Percentiles rank a stretch among this genome's conserved stretches.
Evolutionary conservation across 2,888 invertebrate genomes (phyloP).

Genomic region (Hyposoter dolosus): DNA sequence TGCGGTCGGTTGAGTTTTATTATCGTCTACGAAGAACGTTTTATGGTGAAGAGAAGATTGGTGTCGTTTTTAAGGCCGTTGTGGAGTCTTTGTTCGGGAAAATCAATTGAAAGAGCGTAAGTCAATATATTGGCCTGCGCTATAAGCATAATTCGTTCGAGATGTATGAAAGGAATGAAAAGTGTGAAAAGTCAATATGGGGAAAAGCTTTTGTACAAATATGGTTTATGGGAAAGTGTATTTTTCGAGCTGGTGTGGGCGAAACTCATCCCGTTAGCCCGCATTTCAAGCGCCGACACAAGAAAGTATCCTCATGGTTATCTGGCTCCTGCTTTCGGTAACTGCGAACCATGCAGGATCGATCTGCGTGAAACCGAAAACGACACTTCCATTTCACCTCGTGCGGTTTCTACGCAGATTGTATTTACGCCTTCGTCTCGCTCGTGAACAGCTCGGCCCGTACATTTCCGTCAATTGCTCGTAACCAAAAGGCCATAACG

Average conservation of each 20-base stretch:
- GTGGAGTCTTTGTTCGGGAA: neutral
- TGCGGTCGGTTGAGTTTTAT: neutral
- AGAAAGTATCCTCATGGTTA: neutral
- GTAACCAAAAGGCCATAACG: neutral
- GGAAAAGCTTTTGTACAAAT: neutral
- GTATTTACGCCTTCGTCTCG: constrained; percentile 13
- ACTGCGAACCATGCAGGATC: constrained; percentile 13
- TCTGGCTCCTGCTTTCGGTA: neutral
- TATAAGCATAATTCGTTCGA: neutral
- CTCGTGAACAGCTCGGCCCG: neutral
- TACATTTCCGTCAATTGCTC: neutral
- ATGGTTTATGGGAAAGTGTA: constrained; percentile 5
- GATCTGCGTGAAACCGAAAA: constrained; percentile 19
- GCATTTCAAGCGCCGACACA: constrained; percentile 24
- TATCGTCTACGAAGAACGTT: neutral
- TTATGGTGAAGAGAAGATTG: neutral
- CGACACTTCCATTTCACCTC: constrained; percentile 34
- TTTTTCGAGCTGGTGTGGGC: neutral
- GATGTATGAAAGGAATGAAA: neutral
- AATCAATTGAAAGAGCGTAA: neutral
- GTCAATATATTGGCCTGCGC: neutral
- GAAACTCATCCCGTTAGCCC: neutral
- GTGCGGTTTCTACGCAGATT: constrained; percentile 25
- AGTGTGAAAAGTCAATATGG: constrained; percentile 14
- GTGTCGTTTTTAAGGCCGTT: neutral